Base-by-base conservation (phyloP, 2,797 vertebrate genomes). In the Sebastes umbrosus region DNA sequence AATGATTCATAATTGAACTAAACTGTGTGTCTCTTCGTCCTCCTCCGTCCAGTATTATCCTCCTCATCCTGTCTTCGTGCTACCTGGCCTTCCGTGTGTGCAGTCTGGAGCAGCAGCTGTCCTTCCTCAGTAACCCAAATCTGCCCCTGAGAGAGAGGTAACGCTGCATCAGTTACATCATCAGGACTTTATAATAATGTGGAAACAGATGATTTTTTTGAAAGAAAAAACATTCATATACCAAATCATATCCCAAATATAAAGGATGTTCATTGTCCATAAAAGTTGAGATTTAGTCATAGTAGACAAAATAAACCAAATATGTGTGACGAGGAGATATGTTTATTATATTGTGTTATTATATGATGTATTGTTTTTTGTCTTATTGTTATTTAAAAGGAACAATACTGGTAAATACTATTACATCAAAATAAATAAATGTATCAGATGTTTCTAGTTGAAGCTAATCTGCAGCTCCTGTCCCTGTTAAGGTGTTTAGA, bases 31-130 rank as follows among this genome's bases (percentile, higher is more conserved):
- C 6, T 79, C 34, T 20, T 80, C 20, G 2, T 66, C 25, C 32
- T 87, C 18, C 75, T 5, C 65, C 77, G 3, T 22, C 93, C 93
- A 99, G 97, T 16, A 97, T 98, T 77, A 97, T 98, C 73, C 94
- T 98, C 73, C 95, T 99, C 91, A 97, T 98, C 7, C 88, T 97
- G 80, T 99, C 98, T 0, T 99, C 97, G 0, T 99, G 97, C 4
- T 99, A 99, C 82, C 94, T 99, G 96, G 98, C 97, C 0, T 98
- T 98, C 84, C 96, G 98, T n/a, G 98, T 99, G 84, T 99, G 97
- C 92, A 97, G 94, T 75, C 95, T 99, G 94, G 98, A 99, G 90
- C 97, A 98, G 91, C 97, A 98, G 89, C 94, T 99, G 66, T 97
- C 96, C 77, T 97, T 97, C 83, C 95, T 96, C 80, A 94, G 91